Conservation (phyloP, 1,140 invertebrate species). For the Drosophila albomicans region DNA sequence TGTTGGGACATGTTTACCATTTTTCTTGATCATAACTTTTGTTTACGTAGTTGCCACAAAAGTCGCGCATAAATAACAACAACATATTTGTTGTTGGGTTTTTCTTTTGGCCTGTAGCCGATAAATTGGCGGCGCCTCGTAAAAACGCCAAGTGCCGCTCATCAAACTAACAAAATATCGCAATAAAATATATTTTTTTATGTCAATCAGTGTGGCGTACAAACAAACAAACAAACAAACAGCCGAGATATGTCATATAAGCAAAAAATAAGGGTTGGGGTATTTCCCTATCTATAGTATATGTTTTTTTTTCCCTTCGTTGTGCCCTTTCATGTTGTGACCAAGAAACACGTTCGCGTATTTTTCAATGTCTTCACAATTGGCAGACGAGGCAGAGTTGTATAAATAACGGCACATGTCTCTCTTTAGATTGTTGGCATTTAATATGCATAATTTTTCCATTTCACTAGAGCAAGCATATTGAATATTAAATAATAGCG, state of each 20-base stretch:
- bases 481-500: constrained; percentile 79
- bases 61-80: constrained; percentile 58
- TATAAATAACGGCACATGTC: constrained; percentile 53
- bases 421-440: constrained; percentile 50
- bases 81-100: constrained; percentile 45
- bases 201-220: constrained; percentile 70
- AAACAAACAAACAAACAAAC: constrained; percentile 38
- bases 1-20: constrained; percentile 21
- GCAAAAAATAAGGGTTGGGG: not conserved
- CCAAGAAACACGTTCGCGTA: constrained; percentile 23
- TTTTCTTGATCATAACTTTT: constrained; percentile 55
- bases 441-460: constrained; percentile 82
- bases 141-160: constrained; percentile 56
- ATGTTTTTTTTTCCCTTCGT: not conserved
- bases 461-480: constrained; percentile 78
- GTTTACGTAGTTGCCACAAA: constrained; percentile 61
- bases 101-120: constrained; percentile 50
- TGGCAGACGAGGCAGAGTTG: constrained; percentile 11
- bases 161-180: constrained; percentile 77
- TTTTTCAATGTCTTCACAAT: constrained; percentile 60
- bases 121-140: constrained; percentile 68
- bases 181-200: constrained; percentile 67
- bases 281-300: not conserved
- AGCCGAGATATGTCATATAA: constrained; percentile 26
- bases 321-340: constrained; percentile 8